phyloP scores from a whole-genome alignment of 1,140 invertebrate genomes.

The Phymastichus coffea region DNA sequence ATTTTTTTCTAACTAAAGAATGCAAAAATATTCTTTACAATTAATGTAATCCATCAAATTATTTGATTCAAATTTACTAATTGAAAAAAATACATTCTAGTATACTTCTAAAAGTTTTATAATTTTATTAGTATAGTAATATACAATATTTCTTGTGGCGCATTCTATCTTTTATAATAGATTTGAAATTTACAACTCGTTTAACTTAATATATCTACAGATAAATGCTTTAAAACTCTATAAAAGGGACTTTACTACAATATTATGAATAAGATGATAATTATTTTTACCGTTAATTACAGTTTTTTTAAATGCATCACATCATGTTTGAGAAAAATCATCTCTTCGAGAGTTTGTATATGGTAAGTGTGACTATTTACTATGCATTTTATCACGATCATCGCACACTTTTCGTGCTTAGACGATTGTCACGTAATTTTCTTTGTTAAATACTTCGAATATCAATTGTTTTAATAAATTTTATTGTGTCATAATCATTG shows the following conservation, averaged over 20 bases:
- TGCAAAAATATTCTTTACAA: no score
- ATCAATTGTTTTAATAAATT: no score
- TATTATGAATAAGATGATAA: background rate
- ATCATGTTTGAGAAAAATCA: slow-evolving; percentile 10
- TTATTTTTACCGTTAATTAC: background rate
- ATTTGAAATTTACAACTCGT: background rate
- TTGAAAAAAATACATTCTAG: background rate
- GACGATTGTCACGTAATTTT: slow-evolving; percentile 21
- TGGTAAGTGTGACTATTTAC: no score
- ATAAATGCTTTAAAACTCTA: slow-evolving; percentile 9
- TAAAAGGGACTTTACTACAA: slow-evolving; percentile 8
- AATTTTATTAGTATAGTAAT: background rate
- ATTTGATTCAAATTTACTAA: background rate
- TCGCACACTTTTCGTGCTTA: slow-evolving; percentile 8
- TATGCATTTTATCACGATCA: slow-evolving; percentile 12
- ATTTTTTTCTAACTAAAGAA: no score
- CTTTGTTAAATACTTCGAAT: background rate
- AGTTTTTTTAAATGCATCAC: background rate
- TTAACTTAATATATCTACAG: slow-evolving; percentile 6
- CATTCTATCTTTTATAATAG: background rate
- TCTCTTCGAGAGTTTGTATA: background rate
- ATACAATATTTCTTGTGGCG: background rate
- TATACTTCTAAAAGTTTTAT: background rate
- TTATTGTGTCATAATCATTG: no score
- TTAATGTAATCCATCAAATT: no score